Evolutionary conservation across 2,888 invertebrate species (phyloP).

Genomic region (Dascillus cervinus): DNA sequence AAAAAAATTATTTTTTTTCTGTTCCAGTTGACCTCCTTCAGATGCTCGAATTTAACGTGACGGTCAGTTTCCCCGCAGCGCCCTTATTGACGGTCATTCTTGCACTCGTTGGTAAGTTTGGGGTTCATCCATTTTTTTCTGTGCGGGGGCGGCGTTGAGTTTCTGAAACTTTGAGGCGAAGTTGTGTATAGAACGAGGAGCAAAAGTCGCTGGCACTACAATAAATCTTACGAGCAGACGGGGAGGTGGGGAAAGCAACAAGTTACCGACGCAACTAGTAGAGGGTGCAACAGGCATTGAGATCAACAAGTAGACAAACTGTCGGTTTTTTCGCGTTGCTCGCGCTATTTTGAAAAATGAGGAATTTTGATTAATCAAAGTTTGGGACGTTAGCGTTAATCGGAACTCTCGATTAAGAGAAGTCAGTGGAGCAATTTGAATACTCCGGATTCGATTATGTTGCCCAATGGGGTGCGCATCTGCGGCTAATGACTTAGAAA

Average conservation of each 20-base stretch:
- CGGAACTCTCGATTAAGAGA: slow-evolving; percentile 15
- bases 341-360: background rate
- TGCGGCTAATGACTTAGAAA: slow-evolving; percentile 15
- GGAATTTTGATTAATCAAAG: background rate
- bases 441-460: slow-evolving; percentile 14
- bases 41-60: slow-evolving; percentile 95
- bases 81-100: slow-evolving; percentile 94
- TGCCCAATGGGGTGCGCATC: slow-evolving; percentile 13
- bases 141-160: too few species aligned
- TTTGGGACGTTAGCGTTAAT: background rate
- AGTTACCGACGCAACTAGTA: slow-evolving; percentile 26
- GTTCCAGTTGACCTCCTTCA: slow-evolving; percentile 92
- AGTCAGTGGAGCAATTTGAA: slow-evolving; percentile 18
- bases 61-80: slow-evolving; percentile 91
- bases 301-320: slow-evolving; percentile 28
- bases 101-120: slow-evolving; percentile 97
- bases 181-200: background rate
- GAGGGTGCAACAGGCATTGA: slow-evolving; percentile 20
- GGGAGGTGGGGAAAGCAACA: slow-evolving; percentile 20
- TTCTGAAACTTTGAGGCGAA: background rate
- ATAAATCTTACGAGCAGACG: slow-evolving; percentile 9
- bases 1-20: slow-evolving; percentile 22
- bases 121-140: slow-evolving; percentile 32
- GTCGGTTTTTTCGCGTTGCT: slow-evolving; percentile 3
- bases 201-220: background rate